Evolutionary conservation across 2,888 invertebrate species (phyloP).

Genomic region (Rhopalosiphum nymphaeae): DNA sequence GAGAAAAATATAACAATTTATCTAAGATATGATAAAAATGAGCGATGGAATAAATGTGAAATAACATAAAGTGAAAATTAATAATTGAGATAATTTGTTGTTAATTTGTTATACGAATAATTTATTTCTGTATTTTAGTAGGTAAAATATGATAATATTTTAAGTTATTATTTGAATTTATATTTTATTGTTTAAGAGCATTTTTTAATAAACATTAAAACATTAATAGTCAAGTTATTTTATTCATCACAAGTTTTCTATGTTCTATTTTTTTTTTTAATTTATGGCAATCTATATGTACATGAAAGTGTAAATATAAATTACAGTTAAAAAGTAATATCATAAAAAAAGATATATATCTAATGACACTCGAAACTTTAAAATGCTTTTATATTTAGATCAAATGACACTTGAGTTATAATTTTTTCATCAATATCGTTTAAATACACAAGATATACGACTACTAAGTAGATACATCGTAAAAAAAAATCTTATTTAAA

Average conservation of each 20-base stretch:
- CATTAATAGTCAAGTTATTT: background rate
- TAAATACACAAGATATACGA: background rate
- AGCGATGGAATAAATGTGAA: background rate
- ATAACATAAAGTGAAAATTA: background rate
- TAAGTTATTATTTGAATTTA: background rate
- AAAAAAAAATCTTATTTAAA: background rate
- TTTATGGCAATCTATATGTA: background rate
- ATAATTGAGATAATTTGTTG: background rate
- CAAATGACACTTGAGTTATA: background rate
- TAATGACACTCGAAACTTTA: background rate
- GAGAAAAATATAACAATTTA: background rate
- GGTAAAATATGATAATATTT: background rate
- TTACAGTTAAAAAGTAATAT: background rate
- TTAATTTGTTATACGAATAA: background rate
- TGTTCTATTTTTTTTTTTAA: background rate
- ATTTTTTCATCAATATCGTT: background rate
- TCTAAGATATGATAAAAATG: background rate
- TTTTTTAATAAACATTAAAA: background rate
- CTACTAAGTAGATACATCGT: background rate
- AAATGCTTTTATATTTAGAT: background rate
- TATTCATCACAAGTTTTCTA: background rate
- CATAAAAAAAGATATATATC: background rate
- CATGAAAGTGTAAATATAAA: background rate
- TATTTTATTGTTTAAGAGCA: background rate
- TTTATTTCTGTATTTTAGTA: too few species aligned